Base-by-base conservation (phyloP, 2,113 vertebrate species). In the Scopus umbretta region DNA sequence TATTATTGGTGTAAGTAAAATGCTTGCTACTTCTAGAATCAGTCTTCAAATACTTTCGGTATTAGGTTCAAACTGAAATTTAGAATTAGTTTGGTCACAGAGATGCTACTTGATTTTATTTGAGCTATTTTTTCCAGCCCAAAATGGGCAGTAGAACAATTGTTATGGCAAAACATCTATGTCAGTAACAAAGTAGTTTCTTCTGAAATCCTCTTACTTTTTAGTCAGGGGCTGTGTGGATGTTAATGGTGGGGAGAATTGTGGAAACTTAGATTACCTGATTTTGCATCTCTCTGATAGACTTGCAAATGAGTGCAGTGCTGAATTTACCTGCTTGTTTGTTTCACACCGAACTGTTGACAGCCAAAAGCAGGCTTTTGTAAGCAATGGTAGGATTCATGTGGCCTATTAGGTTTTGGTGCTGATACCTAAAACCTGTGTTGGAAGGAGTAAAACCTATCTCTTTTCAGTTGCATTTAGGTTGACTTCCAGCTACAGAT, bases 1-100 rank as follows among this genome's bases (percentile, higher is more conserved):
- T 98, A 99, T 99, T 95, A 99, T 99, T 97, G 99, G 99, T 94
- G 99, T 99, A 98, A 97, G 98, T 98, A 96, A 92, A 94, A 45
- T 81, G 21, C 91, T 32, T 94, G 27, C 38, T 92, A 15, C 34
- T 96, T 92, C 17, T 84, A 73, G 55, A 87, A 45, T 85, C 40
- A 85, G 18, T 66, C 20, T 10, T 74, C 73, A 53, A 7, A 53
- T 92, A 74, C 58, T 95, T 45, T 68, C 22, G 23, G 4, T 80
- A 26, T 21, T 21, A 45, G 38, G 6, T 82, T 94, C 73, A 80
- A 10, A 68, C 32, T 42, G 70, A 80, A 50, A 88, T 19, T 47
- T 86, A 23, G 7, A 74, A 74, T 61, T 78, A 27, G 9, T 27
- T 88, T 56, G 9, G 19, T 83, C 15, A 22, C 67, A 30, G 34